A percentile compares a stretch with the other conserved stretches of the same genome.
Conservation (phyloP, 64 coral and sea anemone genomes). For the Dendronephthya gigantea region DNA sequence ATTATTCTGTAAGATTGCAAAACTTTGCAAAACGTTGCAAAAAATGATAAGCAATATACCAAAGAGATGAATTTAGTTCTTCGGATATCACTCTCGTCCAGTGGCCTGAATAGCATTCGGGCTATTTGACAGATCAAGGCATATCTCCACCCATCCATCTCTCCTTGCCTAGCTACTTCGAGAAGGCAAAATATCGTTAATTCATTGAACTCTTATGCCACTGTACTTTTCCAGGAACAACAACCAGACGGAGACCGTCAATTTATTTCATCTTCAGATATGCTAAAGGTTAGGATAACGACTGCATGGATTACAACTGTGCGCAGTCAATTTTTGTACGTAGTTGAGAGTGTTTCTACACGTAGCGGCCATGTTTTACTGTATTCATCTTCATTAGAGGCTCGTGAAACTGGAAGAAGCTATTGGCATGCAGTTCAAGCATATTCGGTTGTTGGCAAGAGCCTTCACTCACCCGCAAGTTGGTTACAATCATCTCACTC, state of each 20-base stretch:
- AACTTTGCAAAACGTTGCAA: too few relatives aligned
- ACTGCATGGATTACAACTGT: not conserved
- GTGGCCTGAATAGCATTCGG: too few relatives aligned
- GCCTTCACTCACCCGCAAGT: conserved; percentile 98
- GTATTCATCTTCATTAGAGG: conserved; percentile 29
- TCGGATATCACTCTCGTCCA: too few relatives aligned
- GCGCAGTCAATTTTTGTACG: too few relatives aligned
- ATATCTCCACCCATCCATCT: too few relatives aligned
- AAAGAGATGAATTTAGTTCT: too few relatives aligned
- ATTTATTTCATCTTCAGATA: conserved; percentile 59
- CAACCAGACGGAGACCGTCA: conserved; percentile 77
- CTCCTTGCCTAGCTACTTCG: too few relatives aligned
- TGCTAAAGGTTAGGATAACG: conserved; percentile 56
- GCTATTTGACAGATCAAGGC: too few relatives aligned
- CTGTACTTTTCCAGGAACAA: conserved; percentile 38
- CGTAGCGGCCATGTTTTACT: not conserved
- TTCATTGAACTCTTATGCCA: not conserved
- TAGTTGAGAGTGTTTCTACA: too few relatives aligned
- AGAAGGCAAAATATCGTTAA: too few relatives aligned
- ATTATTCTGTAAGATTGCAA: too few relatives aligned
- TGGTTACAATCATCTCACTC: conserved; percentile 81
- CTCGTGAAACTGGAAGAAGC: conserved; percentile 66
- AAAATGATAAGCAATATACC: too few relatives aligned
- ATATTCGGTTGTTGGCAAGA: conserved; percentile 85
- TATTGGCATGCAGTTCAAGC: conserved; percentile 66